A percentile compares a stretch with the other conserved stretches of the same genome.
Conservation (phyloP, 1,140 invertebrate genomes). For the Drosophila gunungcola region DNA sequence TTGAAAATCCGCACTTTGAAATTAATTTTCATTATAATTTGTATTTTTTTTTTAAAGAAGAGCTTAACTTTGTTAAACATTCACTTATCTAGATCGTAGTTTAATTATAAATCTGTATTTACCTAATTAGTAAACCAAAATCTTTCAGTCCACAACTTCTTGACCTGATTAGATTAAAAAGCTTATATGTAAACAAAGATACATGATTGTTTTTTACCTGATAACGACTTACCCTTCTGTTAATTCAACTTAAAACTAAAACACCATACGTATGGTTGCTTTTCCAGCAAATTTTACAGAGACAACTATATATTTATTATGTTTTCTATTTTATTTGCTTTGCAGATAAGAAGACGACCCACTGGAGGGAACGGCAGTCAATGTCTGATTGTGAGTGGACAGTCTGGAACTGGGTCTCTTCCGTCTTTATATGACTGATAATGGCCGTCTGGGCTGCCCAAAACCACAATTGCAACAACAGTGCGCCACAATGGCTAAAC, state of each 20-base stretch:
- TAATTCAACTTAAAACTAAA: not conserved
- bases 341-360: slow-evolving; percentile 63
- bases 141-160: not conserved
- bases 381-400: slow-evolving; percentile 61
- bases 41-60: not conserved
- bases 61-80: not conserved
- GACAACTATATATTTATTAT: slow-evolving; percentile 42
- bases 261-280: not conserved
- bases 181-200: not conserved
- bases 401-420: slow-evolving; percentile 48
- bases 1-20: too few relatives aligned
- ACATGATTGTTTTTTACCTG: not conserved
- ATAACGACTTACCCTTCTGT: not conserved
- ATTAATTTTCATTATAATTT: too few relatives aligned
- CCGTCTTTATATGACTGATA: slow-evolving; percentile 48
- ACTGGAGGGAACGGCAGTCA: slow-evolving; percentile 49
- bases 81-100: not conserved
- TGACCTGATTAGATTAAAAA: slow-evolving; percentile 19
- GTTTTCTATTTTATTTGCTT: slow-evolving; percentile 31
- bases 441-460: slow-evolving; percentile 34
- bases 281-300: not conserved
- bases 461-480: slow-evolving; percentile 14
- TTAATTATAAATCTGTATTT: not conserved
- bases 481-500: slow-evolving; percentile 68
- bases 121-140: not conserved